A percentile compares a stretch with the other conserved stretches of the same genome.
Conservation (phyloP, 2,797 vertebrate species). For the Tachyglossus aculeatus region DNA sequence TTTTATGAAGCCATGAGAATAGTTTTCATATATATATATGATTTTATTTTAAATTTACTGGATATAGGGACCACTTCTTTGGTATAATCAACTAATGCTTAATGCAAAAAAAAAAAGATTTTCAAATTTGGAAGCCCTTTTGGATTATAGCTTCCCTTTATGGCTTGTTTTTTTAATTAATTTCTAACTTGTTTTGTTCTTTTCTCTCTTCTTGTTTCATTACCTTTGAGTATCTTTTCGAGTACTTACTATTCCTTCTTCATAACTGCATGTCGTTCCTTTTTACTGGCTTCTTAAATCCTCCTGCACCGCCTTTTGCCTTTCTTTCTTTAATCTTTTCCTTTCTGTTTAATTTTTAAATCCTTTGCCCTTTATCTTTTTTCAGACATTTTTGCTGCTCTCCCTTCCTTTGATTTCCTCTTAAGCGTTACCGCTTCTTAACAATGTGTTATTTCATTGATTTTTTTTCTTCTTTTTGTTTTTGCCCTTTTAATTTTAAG, state of each 20-base stretch:
- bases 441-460: slow-evolving; percentile 66
- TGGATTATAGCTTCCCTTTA: slow-evolving; percentile 10
- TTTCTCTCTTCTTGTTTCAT: slow-evolving; percentile 38
- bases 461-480: slow-evolving; percentile 55
- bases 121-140: background rate
- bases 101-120: background rate
- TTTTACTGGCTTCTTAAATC: slow-evolving; percentile 69
- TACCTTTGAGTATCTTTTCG: slow-evolving; percentile 44
- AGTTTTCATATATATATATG: background rate
- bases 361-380: slow-evolving; percentile 75
- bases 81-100: slow-evolving; percentile 10
- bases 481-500: slow-evolving; percentile 53
- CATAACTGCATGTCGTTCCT: slow-evolving; percentile 56
- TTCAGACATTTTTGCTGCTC: slow-evolving; percentile 67
- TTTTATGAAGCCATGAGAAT: too few species aligned
- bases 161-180: slow-evolving; percentile 48
- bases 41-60: slow-evolving; percentile 1
- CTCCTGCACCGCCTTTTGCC: slow-evolving; percentile 68
- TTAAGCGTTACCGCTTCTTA: slow-evolving; percentile 69
- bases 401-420: slow-evolving; percentile 70
- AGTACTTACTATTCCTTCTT: slow-evolving; percentile 62
- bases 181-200: slow-evolving; percentile 29
- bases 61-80: slow-evolving; percentile 8
- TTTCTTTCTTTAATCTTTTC: slow-evolving; percentile 75
- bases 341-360: slow-evolving; percentile 76